Evolutionary conservation across 2,797 vertebrate genomes (phyloP).

Genomic region (Helostoma temminkii): DNA sequence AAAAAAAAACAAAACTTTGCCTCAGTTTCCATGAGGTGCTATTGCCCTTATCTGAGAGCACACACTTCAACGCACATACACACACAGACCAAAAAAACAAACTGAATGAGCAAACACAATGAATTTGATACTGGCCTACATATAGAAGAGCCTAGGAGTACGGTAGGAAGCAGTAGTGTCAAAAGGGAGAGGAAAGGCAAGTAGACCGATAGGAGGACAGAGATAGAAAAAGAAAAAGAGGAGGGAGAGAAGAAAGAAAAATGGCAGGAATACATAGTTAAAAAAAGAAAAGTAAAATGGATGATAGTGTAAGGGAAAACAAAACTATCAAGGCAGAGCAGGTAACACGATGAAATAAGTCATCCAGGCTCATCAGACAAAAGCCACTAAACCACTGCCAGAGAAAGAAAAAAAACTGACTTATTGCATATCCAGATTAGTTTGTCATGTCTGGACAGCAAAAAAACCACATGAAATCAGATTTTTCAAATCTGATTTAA

Average conservation of each 20-base stretch:
- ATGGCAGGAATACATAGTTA: slow-evolving; percentile 8
- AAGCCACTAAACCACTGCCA: slow-evolving; percentile 58
- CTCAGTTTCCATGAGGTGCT: slow-evolving; percentile 49
- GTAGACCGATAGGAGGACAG: neutral
- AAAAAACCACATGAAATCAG: too few relatives aligned
- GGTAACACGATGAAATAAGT: slow-evolving; percentile 37
- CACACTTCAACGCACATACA: slow-evolving; percentile 2
- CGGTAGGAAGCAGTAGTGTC: slow-evolving; percentile 29
- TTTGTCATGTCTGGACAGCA: too few relatives aligned
- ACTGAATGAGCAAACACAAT: slow-evolving; percentile 70
- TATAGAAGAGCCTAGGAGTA: slow-evolving; percentile 47
- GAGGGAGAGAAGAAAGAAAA: neutral
- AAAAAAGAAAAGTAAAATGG: neutral
- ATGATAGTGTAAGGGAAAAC: too few relatives aligned
- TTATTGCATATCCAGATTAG: too few relatives aligned
- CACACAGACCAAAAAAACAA: slow-evolving; percentile 21
- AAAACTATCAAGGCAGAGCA: slow-evolving; percentile 19
- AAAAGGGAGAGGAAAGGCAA: slow-evolving; percentile 14
- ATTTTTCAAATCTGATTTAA: too few relatives aligned
- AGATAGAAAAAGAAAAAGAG: neutral
- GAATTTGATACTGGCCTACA: slow-evolving; percentile 61
- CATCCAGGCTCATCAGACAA: slow-evolving; percentile 35
- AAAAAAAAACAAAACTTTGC: slow-evolving; percentile 33
- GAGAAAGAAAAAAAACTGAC: too few relatives aligned
- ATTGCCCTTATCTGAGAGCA: slow-evolving; percentile 27